A percentile compares a stretch with the other conserved stretches of the same genome.
phyloP scores from a whole-genome alignment of 2,888 invertebrate genomes.

The Macaria notata region DNA sequence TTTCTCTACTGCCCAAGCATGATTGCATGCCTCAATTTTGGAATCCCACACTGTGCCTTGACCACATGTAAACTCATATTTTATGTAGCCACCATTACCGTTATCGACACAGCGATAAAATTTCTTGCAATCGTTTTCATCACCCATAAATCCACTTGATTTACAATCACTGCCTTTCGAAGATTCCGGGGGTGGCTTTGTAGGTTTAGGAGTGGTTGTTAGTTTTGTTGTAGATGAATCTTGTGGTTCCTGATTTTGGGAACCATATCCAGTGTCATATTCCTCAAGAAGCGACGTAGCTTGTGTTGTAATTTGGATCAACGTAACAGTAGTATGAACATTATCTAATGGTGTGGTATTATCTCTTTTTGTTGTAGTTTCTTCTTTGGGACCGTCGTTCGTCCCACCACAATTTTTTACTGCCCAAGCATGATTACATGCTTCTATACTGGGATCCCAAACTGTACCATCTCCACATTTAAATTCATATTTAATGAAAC shows the following conservation, averaged over 20 bases:
- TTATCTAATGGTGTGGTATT: constrained; percentile 23
- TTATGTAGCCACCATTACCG: constrained; percentile 64
- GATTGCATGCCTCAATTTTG: constrained; percentile 79
- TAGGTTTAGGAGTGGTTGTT: constrained; percentile 8
- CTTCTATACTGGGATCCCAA: constrained; percentile 81
- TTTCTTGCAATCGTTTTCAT: constrained; percentile 80
- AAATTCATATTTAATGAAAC: constrained; percentile 83
- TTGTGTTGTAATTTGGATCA: constrained; percentile 32
- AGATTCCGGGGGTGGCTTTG: constrained; percentile 11
- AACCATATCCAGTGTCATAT: constrained; percentile 44
- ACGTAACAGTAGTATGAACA: constrained; percentile 29
- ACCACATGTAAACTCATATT: constrained; percentile 81
- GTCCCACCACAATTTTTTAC: constrained; percentile 58
- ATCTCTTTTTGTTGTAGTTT: constrained; percentile 31
- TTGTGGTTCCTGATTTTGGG: constrained; percentile 28
- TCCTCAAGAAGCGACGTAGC: constrained; percentile 31
- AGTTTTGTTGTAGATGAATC: constrained; percentile 31
- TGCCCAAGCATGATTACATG: constrained; percentile 83
- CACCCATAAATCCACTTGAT: constrained; percentile 83
- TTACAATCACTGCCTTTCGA: constrained; percentile 39
- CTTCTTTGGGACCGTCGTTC: constrained; percentile 21
- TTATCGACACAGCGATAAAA: constrained; percentile 85
- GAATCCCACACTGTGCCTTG: constrained; percentile 84
- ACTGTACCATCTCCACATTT: constrained; percentile 85
- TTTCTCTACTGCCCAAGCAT: constrained; percentile 69